Evolutionary conservation across 1,140 invertebrate genomes (phyloP), one percentile per base, ranked within the genome.

Genomic region (Drosophila bipectinata): DNA sequence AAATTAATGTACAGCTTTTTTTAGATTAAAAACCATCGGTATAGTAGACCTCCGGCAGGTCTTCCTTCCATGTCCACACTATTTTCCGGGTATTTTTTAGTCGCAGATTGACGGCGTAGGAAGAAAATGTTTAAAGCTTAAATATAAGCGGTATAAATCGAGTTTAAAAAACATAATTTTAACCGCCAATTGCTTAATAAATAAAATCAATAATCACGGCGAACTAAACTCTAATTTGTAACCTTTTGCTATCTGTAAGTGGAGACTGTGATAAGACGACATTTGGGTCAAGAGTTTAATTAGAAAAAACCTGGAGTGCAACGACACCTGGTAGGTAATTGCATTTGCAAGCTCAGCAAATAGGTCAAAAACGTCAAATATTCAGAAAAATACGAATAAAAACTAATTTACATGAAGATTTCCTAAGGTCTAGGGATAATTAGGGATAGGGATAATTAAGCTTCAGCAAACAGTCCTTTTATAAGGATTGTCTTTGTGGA

Each of bases 231-330:
- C 18, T 58, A 76, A 66, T 72, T 77, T 66, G 56, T 77, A 56
- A 64, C 48, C 54, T 57, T 39, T 26, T 6, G 12, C 18, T 69
- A 69, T 69, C 66, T 68, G 63, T 15, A 68, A 69, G 62, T 69
- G 24, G 41, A 49, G 39, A 47, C 52, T 0, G n/a, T 37, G 66
- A 69, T 69, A 69, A 69, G 66, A 10, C 12, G 10, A 69, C 66
- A 85, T 72, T 72, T 80, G 55, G 80, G 80, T 84, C 80, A 84
- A 77, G 73, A 77, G 61, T 69, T 73, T 55, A 73, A 77, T 58
- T 58, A 81, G 48, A 48, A 37, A 28, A 44, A 34, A 39, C 47
- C 58, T 48, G 41, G 62, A 72, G 63, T 64, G 58, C 72, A 62
- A 26, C 47, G 60, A 49, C 59, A 64, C 60, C 51, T 30, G 14